These are phyloP conservation scores for Merops nubicus DNA, from an alignment of 2,113 vertebrate species.

Conservation along the genomic window DNA sequence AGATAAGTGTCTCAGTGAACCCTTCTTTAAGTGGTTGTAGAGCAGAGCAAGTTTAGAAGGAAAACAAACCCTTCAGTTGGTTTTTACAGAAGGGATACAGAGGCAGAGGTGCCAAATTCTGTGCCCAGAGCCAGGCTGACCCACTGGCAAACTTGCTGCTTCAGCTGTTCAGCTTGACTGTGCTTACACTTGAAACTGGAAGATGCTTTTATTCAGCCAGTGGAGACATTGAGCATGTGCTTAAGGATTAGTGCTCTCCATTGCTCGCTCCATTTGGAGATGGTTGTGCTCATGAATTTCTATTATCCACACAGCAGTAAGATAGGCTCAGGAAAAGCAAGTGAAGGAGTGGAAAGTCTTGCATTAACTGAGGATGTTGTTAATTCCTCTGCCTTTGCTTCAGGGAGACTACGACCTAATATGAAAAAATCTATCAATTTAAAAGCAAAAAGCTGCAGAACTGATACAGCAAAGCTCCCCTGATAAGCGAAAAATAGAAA, in stretches of 20 bases:
- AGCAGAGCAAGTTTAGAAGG: not conserved
- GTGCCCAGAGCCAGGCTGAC: not conserved
- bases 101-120: not conserved
- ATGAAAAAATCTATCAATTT: not conserved
- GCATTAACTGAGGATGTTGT: not conserved
- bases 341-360: not conserved
- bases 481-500: not conserved
- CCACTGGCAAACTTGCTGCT: not conserved
- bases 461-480: not conserved
- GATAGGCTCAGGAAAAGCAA: not conserved
- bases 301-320: not conserved
- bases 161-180: not conserved
- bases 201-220: not conserved
- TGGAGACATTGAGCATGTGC: not conserved
- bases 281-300: not conserved
- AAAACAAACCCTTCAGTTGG: not conserved
- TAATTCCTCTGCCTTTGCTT: not conserved
- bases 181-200: not conserved
- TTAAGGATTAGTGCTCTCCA: not conserved
- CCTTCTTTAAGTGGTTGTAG: rapidly evolving
- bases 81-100: not conserved
- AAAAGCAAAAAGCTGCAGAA: not conserved
- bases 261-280: not conserved
- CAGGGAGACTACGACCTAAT: not conserved
- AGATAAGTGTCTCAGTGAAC: not conserved